Evolutionary conservation across 2,113 vertebrate species (phyloP), one percentile per base, ranked within the genome.

Genomic region (Gambusia affinis): DNA sequence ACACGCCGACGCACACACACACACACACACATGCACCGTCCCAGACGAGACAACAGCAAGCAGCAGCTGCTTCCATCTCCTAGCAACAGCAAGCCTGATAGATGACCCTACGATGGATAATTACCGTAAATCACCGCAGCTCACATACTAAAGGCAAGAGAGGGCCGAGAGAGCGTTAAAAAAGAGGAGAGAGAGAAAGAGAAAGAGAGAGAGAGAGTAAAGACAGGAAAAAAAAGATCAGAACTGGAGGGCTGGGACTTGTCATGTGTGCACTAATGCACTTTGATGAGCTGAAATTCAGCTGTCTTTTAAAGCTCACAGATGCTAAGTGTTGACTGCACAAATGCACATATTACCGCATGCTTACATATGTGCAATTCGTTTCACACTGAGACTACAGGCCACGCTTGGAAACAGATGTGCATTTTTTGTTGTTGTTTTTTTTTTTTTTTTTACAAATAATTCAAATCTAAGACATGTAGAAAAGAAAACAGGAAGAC

Each of bases 31-130:
- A 94, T 84, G 84, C 92, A 92, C 90, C 91, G 93, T 95, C 95
- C 95, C 94, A 95, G 88, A 93, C 86, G 89, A 92, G 96, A 97
- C 96, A 97, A 96, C 94, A 97, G 96, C 95, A 96, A 97, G 97
- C 96, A 96, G 96, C 96, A 97, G 97, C 96, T 96, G 96, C 95
- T 94, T 95, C 96, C 96, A 98, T 97, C 95, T 95, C 96, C 95
- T 97, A 97, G 96, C 96, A 97, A 97, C 97, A 95, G 89, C 87
- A 94, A 95, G 93, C 95, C 89, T 98, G 97, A 97, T 96, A 95
- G 95, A 97, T 97, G 96, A 96, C 96, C 97, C 94, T 95, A 96
- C 96, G 96, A 96, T 96, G 96, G 96, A 97, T 97, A 96, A 96
- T 97, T 95, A 96, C 95, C 95, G 97, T 97, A 97, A 98, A 97